Percentiles rank a stretch among this genome's conserved stretches.
These are phyloP conservation scores for Omphaloscelis lunosa DNA, from an alignment of 2,888 invertebrate genomes.

Conservation along the genomic window DNA sequence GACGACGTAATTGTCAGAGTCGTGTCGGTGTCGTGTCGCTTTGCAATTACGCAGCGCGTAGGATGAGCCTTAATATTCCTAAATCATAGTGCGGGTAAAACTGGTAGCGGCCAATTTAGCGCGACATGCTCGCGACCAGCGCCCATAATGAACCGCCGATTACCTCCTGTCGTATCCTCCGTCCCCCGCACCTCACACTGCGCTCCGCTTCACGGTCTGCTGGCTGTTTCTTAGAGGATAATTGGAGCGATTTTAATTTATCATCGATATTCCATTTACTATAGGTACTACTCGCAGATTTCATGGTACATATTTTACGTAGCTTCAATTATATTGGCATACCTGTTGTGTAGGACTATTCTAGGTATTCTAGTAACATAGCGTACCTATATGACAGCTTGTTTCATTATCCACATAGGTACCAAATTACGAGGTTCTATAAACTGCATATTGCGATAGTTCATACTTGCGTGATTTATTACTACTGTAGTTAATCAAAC, in stretches of 20 bases:
- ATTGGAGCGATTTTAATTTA: slow-evolving; percentile 57
- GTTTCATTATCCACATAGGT: slow-evolving; percentile 8
- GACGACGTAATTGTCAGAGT: slow-evolving; percentile 43
- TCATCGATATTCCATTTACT: slow-evolving; percentile 21
- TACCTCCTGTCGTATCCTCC: slow-evolving; percentile 56
- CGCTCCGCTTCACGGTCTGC: background rate
- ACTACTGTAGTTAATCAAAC: slow-evolving; percentile 7
- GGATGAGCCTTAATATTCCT: slow-evolving; percentile 75
- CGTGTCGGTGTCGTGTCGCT: slow-evolving; percentile 56
- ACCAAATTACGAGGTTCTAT: slow-evolving; percentile 7
- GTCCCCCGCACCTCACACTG: background rate
- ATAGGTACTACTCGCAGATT: background rate
- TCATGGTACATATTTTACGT: background rate
- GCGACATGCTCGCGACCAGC: slow-evolving; percentile 70
- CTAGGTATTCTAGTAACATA: slow-evolving; percentile 2
- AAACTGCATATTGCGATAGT: slow-evolving; percentile 26
- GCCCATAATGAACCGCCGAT: slow-evolving; percentile 66
- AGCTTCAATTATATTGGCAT: background rate
- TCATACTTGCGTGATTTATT: slow-evolving; percentile 44
- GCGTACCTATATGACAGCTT: background rate
- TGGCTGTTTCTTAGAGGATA: slow-evolving; percentile 38
- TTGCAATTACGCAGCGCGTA: slow-evolving; percentile 65
- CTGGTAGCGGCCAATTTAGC: slow-evolving; percentile 73
- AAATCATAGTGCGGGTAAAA: slow-evolving; percentile 78
- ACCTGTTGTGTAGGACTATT: slow-evolving; percentile 2